Base-by-base conservation (phyloP, 2,797 vertebrate species). In the Anguilla megastoma region DNA sequence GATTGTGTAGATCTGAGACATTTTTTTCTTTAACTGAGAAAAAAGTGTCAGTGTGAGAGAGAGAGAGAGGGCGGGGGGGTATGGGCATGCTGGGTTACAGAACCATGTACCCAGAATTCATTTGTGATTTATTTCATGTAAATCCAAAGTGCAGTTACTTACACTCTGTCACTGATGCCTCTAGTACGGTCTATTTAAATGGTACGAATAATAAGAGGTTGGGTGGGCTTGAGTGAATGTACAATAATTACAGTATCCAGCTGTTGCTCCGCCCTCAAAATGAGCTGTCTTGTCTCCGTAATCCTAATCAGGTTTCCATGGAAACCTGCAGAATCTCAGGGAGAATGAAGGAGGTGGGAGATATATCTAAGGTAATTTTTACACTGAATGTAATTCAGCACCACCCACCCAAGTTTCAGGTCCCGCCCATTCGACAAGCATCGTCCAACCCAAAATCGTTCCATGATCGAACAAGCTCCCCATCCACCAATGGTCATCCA, bases 291-390 rank as follows among this genome's bases (percentile, higher is more conserved):
- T 87, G 60, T 95, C 94, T 94, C 91, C 94, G 89, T 90, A 79
- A 88, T 84, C 84, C 84, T 88, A 88, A 93, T 93, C 90, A 95
- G 94, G 95, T 95, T 94, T 91, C 94, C 90, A 86, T 94, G 94
- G 94, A 92, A 90, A 94, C 91, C 52, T 91, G 91, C 87, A 93
- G 93, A 93, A 92, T 91, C 90, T 93, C 93, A 93, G 92, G 93
- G 94, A 90, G 93, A 93, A 92, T 94, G 91, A 91, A 91, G 90
- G 90, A 93, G 87, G 86, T 87, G 86, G 86, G 87, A 84, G 87
- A 89, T 85, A 63, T 89, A 41, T 91, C 91, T 0, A 94, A 96
- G 95, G 94, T 95, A 94, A 95, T 90, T 50, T 60, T 60, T 21
- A 92, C 71, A 83, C 89, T 88, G 91, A 91, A 86, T 79, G 86